Conservation (phyloP, 2,888 invertebrate genomes). For the Frankliniella intonsa region DNA sequence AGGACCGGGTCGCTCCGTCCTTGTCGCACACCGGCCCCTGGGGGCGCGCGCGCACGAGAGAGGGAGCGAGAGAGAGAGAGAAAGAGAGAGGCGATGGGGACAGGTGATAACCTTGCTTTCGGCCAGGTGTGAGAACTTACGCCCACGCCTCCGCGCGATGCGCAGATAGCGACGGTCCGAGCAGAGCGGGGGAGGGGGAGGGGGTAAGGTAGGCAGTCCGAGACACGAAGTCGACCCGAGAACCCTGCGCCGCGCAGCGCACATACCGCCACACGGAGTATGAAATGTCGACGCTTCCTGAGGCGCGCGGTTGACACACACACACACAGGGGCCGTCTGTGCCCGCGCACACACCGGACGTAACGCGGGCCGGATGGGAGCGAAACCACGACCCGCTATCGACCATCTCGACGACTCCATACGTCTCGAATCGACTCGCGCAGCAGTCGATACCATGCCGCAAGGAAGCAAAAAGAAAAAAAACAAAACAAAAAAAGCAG, state of each 20-base stretch:
- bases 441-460: too few species aligned
- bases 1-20: background rate
- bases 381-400: background rate
- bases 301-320: background rate
- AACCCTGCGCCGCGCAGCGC: background rate
- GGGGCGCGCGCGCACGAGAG: background rate
- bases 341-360: background rate
- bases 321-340: background rate
- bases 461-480: too few species aligned
- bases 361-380: background rate
- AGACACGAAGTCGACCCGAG: too few species aligned
- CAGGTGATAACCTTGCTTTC: constrained; percentile 24
- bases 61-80: background rate
- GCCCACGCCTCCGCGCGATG: constrained; percentile 15
- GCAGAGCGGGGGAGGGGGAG: too few species aligned
- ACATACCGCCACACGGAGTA: background rate
- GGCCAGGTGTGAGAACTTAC: constrained; percentile 26
- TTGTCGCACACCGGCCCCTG: background rate
- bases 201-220: too few species aligned
- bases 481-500: background rate
- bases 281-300: background rate
- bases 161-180: background rate
- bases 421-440: too few species aligned
- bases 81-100: constrained; percentile 7
- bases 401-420: too few species aligned